A percentile compares a stretch with the other conserved stretches of the same genome.
phyloP scores from a whole-genome alignment of 1,140 invertebrate genomes.

The Eupristina koningsbergeri region DNA sequence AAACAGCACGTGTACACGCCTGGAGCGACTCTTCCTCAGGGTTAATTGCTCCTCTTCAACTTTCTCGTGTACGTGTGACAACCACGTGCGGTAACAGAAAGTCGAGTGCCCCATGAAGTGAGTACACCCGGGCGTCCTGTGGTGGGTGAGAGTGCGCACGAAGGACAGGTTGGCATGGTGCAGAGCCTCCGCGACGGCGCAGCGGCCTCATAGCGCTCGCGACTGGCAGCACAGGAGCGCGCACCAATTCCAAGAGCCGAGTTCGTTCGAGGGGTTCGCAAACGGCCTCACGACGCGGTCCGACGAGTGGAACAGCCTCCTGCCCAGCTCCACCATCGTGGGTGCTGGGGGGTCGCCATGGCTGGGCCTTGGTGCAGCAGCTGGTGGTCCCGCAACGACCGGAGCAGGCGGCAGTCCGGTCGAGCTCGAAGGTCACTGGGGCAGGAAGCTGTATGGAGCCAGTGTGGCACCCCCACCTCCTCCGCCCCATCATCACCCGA shows the following conservation, averaged over 20 bases:
- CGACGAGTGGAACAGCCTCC: conserved; percentile 73
- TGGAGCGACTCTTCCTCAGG: too few relatives aligned
- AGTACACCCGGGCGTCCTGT: neutral
- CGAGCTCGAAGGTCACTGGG: conserved; percentile 71
- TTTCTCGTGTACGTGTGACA: neutral
- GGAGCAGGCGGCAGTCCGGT: conserved; percentile 68
- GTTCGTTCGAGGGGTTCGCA: neutral
- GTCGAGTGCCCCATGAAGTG: neutral
- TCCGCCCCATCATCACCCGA: conserved; percentile 70
- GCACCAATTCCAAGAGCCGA: neutral
- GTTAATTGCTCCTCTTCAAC: neutral
- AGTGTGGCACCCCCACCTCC: conserved; percentile 71
- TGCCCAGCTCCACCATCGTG: conserved; percentile 73
- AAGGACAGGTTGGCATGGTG: conserved; percentile 36
- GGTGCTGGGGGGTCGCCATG: conserved; percentile 73
- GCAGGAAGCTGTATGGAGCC: conserved; percentile 70
- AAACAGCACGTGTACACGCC: neutral
- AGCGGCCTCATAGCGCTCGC: conserved; percentile 35
- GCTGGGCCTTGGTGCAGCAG: conserved; percentile 69
- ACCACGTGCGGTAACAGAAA: too few relatives aligned
- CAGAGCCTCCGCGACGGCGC: conserved; percentile 22
- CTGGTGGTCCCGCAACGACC: conserved; percentile 61
- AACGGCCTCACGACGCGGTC: conserved; percentile 73
- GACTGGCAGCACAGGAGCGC: neutral
- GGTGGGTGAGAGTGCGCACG: neutral